Conservation (phyloP, 2,797 vertebrate species). For the Adelosebastes latens region DNA sequence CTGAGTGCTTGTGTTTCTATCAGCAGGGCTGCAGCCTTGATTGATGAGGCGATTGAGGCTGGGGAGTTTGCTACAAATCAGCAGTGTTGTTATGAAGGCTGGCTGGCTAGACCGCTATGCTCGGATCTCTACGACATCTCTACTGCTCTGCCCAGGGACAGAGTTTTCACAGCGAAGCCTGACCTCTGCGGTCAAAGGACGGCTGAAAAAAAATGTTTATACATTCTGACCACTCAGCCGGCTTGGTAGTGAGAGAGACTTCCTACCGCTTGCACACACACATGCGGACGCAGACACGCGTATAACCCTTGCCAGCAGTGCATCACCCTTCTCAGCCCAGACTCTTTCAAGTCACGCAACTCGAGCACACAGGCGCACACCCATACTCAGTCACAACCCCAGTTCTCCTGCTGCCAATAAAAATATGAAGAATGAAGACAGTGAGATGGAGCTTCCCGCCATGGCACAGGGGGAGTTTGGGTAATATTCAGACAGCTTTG, state of each 20-base stretch:
- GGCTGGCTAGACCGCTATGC: slow-evolving; percentile 37
- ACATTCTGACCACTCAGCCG: slow-evolving; percentile 50
- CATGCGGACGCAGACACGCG: slow-evolving; percentile 18
- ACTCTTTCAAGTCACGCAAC: slow-evolving; percentile 61
- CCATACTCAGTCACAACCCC: slow-evolving; percentile 34
- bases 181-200: slow-evolving; percentile 54
- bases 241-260: slow-evolving; percentile 27
- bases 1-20: slow-evolving; percentile 76
- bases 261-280: slow-evolving; percentile 18
- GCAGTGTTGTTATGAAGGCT: slow-evolving; percentile 66
- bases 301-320: slow-evolving; percentile 32
- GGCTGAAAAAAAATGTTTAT: slow-evolving; percentile 31
- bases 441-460: slow-evolving; percentile 70
- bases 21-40: slow-evolving; percentile 74
- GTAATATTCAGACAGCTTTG: slow-evolving; percentile 81
- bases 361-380: slow-evolving; percentile 40
- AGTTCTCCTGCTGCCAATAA: slow-evolving; percentile 70
- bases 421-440: slow-evolving; percentile 72
- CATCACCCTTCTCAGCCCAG: slow-evolving; percentile 26
- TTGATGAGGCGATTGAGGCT: slow-evolving; percentile 76
- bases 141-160: slow-evolving; percentile 45
- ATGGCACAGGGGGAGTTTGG: slow-evolving; percentile 65
- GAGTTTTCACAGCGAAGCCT: slow-evolving; percentile 38
- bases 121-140: slow-evolving; percentile 49
- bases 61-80: slow-evolving; percentile 75